These are phyloP conservation scores for Aurelia sp. DNA, from an alignment of 30 jellyfish, hydroid and myxozoan species.

Conservation along the genomic window DNA sequence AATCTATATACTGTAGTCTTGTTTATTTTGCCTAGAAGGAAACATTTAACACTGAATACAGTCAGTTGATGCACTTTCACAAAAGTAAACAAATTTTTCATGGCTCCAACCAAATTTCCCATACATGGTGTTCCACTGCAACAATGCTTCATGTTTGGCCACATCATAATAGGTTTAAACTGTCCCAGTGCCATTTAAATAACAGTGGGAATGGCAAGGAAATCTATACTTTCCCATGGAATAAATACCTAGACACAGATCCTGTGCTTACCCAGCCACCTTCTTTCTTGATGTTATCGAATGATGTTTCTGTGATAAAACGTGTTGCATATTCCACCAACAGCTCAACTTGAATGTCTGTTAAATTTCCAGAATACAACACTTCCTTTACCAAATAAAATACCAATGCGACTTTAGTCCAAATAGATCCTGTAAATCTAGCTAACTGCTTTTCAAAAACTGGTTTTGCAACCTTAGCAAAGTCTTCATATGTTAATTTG, in stretches of 20 bases:
- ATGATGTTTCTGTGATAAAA: conserved; percentile 78
- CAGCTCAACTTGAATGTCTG: conserved; percentile 85
- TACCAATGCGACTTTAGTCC: conserved; percentile 90
- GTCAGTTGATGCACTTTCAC: no score
- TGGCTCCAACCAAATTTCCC: no score
- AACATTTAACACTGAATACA: no score
- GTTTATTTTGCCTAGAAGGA: no score
- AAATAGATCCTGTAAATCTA: conserved; percentile 69
- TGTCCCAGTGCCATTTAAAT: no score
- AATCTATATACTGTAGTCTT: no score
- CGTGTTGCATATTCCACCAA: conserved; percentile 90
- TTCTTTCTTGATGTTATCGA: conserved; percentile 63
- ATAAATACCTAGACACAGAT: background rate
- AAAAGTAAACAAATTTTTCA: no score
- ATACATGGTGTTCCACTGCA: no score
- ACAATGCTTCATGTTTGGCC: no score
- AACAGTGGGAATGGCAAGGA: no score
- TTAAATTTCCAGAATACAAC: conserved; percentile 67
- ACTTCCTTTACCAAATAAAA: conserved; percentile 86
- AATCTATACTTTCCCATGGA: no score
- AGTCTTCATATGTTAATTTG: conserved; percentile 73
- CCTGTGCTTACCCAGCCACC: conserved; percentile 85
- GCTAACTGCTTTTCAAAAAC: conserved; percentile 78
- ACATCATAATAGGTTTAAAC: no score
- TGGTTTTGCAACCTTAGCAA: conserved; percentile 77